Evolutionary conservation across 2,113 vertebrate genomes (phyloP).

Genomic region (Menura novaehollandiae): DNA sequence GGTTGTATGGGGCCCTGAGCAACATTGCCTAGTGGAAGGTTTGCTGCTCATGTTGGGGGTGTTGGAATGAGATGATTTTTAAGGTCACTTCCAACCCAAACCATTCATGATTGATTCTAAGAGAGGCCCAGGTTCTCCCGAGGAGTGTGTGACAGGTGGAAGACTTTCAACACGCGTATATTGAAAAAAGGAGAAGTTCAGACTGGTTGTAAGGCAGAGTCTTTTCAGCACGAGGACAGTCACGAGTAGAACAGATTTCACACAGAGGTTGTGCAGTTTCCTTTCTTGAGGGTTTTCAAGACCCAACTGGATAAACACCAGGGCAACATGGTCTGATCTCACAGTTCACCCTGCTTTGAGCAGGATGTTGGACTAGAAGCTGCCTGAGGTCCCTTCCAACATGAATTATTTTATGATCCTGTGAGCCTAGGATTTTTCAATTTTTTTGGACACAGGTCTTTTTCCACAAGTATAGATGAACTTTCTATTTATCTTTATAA

Average conservation of each 20-base stretch:
- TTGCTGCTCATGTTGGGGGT: background rate
- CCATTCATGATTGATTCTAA: background rate
- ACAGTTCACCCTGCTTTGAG: background rate
- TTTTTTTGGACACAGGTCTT: background rate
- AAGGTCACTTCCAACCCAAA: background rate
- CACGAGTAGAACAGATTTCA: background rate
- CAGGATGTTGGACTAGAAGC: background rate
- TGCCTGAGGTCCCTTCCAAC: background rate
- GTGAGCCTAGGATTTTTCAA: background rate
- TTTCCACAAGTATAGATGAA: background rate
- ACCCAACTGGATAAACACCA: background rate
- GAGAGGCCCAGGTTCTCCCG: background rate
- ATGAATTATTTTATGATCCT: background rate
- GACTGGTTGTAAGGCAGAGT: background rate
- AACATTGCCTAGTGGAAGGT: background rate
- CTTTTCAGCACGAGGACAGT: background rate
- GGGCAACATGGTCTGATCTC: background rate
- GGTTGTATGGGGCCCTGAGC: background rate
- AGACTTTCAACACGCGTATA: rapidly evolving
- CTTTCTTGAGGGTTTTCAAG: background rate
- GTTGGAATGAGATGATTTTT: background rate
- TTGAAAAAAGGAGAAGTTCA: background rate
- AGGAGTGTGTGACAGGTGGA: background rate
- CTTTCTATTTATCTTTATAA: background rate
- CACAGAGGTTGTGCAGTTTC: background rate